Evolutionary conservation across 2,113 vertebrate genomes (phyloP).

Genomic region (Mustelus asterias): DNA sequence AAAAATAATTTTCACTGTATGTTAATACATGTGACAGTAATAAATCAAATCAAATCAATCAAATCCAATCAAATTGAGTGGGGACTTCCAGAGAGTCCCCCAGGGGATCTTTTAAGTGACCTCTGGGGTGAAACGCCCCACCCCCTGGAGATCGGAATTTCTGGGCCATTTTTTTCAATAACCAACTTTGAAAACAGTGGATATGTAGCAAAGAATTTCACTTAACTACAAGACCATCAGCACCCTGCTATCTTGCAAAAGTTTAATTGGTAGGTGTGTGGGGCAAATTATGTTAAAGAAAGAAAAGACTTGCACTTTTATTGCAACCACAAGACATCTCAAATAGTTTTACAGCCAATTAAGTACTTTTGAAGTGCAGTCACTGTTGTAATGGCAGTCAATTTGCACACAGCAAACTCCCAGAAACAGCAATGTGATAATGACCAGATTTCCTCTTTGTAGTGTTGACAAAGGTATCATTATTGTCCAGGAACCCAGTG

Average conservation of each 20-base stretch:
- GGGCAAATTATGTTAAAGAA: background rate
- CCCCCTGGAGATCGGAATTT: no score
- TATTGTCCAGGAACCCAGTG: background rate
- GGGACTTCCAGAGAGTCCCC: no score
- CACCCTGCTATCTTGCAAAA: background rate
- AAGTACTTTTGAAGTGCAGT: background rate
- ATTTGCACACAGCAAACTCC: no score
- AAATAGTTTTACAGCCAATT: background rate
- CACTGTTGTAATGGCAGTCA: background rate
- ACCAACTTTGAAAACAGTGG: background rate
- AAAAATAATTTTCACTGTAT: no score
- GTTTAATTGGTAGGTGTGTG: background rate
- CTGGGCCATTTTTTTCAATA: background rate
- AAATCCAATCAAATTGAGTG: no score
- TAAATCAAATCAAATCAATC: no score
- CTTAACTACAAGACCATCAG: background rate
- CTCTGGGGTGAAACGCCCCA: no score
- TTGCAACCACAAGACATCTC: background rate
- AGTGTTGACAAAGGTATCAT: background rate
- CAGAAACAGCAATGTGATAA: background rate
- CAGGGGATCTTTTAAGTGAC: no score
- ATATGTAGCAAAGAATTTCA: background rate
- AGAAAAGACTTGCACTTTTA: background rate
- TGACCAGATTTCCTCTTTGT: background rate
- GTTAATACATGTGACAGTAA: no score